Base-by-base conservation (phyloP, 92 coral and sea anemone genomes). In the Virgularia gustaviana region DNA sequence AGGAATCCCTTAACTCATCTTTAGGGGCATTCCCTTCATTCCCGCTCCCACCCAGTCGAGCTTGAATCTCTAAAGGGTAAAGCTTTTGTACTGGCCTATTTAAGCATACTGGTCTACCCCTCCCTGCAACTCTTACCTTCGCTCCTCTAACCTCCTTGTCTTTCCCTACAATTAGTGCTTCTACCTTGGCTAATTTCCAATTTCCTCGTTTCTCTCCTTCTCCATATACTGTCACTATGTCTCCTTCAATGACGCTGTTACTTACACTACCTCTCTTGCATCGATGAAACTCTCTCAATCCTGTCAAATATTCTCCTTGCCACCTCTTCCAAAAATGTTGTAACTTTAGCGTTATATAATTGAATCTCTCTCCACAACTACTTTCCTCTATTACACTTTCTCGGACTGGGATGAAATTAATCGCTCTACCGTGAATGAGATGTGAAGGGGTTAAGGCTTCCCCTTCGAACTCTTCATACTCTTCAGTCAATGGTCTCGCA, bases 41-140 rank as follows among this genome's bases (percentile, higher is more conserved):
- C 62, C 62, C 62, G 9, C 32, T 24, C 33, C 62, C 62, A 55
- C 62, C 62, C 62, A 37, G 62, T 55, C 62, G 62, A 55, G 62
- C 62, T 55, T 55, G 62, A 60, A 35, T n/a, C 45, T 60, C 66
- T 18, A 32, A 31, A 11, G 66, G 66, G 66, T 33, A 60, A 9
- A 60, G 44, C 19, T 60, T 60, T 15, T 60, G 66, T 16, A 60
- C 1, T 0, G 66, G 66, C 2, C 66, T 13, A 0, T 32, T 31
- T 29, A 33, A 12, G 36, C 12, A 35, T 9, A 60, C 25, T 15
- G 39, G 66, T 31, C 29, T 32, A 31, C 66, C 66, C 65, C 22
- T 60, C 8, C 42, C 42, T 16, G 42, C 44, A 13, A 60, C 45
- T 12, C 44, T 60, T 2, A 60, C 43, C 6, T 60, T n/a, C 2